phyloP scores from a whole-genome alignment of 2,888 invertebrate species.

The Acanthosoma haemorrhoidale region DNA sequence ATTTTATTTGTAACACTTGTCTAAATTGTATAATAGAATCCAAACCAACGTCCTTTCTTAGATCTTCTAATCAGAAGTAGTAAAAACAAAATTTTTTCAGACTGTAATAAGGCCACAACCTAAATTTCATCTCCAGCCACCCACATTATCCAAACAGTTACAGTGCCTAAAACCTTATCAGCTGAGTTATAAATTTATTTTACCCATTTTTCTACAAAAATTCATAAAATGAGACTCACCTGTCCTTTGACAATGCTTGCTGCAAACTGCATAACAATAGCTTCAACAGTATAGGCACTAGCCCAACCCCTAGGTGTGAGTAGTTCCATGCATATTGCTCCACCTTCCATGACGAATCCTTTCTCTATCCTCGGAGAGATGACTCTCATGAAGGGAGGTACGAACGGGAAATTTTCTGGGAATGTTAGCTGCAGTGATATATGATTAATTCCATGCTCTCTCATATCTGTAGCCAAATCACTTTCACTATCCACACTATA shows the following conservation, averaged over 20 bases:
- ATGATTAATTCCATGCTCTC: constrained; percentile 62
- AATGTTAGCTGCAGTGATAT: constrained; percentile 75
- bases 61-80: no score
- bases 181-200: no score
- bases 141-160: no score
- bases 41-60: no score
- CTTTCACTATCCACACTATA: constrained; percentile 78
- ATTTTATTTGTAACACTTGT: no score
- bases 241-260: constrained; percentile 84
- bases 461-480: constrained; percentile 74
- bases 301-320: constrained; percentile 84
- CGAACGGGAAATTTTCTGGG: constrained; percentile 84
- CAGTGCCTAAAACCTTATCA: no score
- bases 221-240: constrained; percentile 43
- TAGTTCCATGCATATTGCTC: constrained; percentile 84
- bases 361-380: constrained; percentile 69
- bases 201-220: no score
- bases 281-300: constrained; percentile 80
- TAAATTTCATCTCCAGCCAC: no score
- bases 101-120: no score
- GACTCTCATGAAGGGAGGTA: constrained; percentile 72
- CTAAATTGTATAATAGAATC: no score
- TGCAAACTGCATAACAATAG: constrained; percentile 82
- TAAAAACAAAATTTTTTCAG: no score
- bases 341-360: constrained; percentile 86